Evolutionary conservation across 1,140 invertebrate genomes (phyloP).

Genomic region (Cherax destructor): DNA sequence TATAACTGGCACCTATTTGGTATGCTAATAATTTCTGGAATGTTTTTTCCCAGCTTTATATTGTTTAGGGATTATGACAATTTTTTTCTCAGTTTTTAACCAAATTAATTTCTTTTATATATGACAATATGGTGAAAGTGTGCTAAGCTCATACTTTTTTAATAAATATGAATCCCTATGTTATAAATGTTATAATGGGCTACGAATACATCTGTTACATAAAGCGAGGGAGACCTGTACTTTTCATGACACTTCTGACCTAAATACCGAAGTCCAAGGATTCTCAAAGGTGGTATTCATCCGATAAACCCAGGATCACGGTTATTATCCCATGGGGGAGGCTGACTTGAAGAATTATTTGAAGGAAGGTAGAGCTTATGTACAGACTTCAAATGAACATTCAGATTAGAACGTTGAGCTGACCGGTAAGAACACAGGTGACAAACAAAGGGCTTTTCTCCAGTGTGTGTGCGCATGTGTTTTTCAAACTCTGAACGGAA

Average conservation of each 20-base stretch:
- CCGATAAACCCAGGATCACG: constrained; percentile 43
- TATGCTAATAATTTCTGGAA: too few species aligned
- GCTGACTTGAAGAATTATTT: background rate
- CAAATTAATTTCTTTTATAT: too few species aligned
- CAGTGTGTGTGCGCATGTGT: constrained; percentile 73
- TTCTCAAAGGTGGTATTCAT: background rate
- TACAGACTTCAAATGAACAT: constrained; percentile 69
- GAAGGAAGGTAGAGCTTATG: constrained; percentile 57
- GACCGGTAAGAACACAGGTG: constrained; percentile 72
- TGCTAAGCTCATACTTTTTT: too few species aligned
- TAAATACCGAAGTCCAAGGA: background rate
- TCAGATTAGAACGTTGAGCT: constrained; percentile 70
- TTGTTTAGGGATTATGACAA: too few species aligned
- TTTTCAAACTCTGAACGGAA: constrained; percentile 71
- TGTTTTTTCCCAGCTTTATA: too few species aligned
- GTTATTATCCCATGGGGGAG: constrained; percentile 38
- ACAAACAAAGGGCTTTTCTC: constrained; percentile 74
- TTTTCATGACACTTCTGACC: background rate
- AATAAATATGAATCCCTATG: too few species aligned
- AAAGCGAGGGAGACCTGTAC: too few species aligned
- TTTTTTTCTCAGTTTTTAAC: too few species aligned
- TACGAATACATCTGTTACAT: too few species aligned
- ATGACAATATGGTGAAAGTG: too few species aligned
- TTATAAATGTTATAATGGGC: too few species aligned
- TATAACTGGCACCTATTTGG: too few species aligned